Conservation (phyloP, 2,888 invertebrate species). For the Polietes domitor region DNA sequence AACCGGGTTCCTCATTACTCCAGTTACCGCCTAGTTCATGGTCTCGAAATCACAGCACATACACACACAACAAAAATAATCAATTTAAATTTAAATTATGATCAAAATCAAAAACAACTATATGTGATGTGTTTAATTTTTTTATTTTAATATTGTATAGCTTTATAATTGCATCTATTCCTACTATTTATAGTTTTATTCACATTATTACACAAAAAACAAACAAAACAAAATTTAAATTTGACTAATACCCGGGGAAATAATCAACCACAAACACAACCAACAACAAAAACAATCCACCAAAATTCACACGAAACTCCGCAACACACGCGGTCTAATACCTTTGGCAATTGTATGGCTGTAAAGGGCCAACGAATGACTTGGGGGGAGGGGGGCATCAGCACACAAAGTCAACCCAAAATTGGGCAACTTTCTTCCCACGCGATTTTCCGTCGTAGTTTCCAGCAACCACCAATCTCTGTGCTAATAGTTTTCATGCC, state of each 20-base stretch:
- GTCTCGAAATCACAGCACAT: too few relatives aligned
- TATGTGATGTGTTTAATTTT: not conserved
- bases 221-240: constrained; percentile 20
- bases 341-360: not conserved
- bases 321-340: not conserved
- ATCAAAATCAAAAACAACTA: too few relatives aligned
- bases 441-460: constrained; percentile 37
- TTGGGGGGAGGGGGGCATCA: constrained; percentile 17
- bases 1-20: too few relatives aligned
- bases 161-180: not conserved
- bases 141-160: not conserved
- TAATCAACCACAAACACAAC: not conserved
- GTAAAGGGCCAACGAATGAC: constrained; percentile 1
- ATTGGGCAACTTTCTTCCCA: constrained; percentile 59
- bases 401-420: constrained; percentile 9
- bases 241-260: constrained; percentile 20
- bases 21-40: too few relatives aligned
- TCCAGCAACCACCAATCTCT: constrained; percentile 6
- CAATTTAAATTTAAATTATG: too few relatives aligned
- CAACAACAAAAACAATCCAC: not conserved
- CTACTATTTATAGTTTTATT: constrained; percentile 6
- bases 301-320: not conserved
- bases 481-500: not conserved
- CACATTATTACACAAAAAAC: constrained; percentile 44
- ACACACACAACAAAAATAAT: too few relatives aligned